phyloP scores from a whole-genome alignment of 2,797 vertebrate species.

The Rhinella marina region DNA sequence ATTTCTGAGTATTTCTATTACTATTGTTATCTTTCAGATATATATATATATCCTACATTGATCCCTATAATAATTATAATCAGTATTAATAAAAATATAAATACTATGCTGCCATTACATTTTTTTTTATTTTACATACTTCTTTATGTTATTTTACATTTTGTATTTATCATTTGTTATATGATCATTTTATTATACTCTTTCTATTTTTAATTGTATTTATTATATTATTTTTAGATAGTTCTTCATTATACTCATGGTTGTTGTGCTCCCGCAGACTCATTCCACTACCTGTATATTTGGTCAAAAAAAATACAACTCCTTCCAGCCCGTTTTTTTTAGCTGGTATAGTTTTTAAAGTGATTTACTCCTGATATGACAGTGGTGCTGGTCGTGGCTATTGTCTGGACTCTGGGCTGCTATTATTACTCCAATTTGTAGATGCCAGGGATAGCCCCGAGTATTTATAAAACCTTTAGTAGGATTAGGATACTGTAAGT shows the following conservation, averaged over 20 bases:
- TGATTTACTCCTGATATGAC: not conserved
- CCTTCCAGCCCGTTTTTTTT: not conserved
- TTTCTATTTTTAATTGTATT: not conserved
- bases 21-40: not conserved
- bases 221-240: not conserved
- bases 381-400: not conserved
- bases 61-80: not conserved
- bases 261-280: not conserved
- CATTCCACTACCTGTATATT: not conserved
- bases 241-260: not conserved
- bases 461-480: conserved; percentile 10
- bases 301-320: not conserved
- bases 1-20: not conserved
- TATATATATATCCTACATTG: not conserved
- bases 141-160: not conserved
- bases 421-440: conserved; percentile 6
- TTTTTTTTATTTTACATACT: not conserved
- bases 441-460: conserved; percentile 2
- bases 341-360: not conserved
- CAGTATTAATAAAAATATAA: not conserved
- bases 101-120: not conserved
- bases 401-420: conserved; percentile 6
- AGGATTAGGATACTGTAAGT: conserved; percentile 46
- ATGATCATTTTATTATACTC: not conserved
- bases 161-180: not conserved